These are phyloP conservation scores for Ctenoplectra terminalis DNA, from an alignment of 1,140 invertebrate genomes.

Conservation along the genomic window DNA sequence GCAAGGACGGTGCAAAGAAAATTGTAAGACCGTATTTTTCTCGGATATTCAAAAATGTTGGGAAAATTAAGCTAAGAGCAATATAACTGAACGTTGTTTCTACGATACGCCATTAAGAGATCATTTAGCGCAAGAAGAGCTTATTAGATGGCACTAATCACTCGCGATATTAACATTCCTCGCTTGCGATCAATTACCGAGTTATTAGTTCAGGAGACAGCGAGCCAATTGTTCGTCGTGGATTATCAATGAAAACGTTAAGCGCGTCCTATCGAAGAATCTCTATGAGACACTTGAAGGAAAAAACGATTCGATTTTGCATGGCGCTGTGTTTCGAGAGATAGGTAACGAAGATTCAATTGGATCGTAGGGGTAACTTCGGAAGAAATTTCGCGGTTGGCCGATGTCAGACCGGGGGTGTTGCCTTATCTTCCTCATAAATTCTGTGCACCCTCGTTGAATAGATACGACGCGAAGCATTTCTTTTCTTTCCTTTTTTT, in stretches of 20 bases:
- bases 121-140: background rate
- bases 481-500: background rate
- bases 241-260: background rate
- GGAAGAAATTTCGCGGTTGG: conserved; percentile 13
- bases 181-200: background rate
- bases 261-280: background rate
- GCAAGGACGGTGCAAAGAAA: too few relatives aligned
- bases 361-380: background rate
- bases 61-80: too few relatives aligned
- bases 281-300: too few relatives aligned
- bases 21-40: too few relatives aligned
- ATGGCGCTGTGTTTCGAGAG: background rate
- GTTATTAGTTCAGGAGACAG: background rate
- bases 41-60: too few relatives aligned
- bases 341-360: conserved; percentile 19
- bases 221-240: background rate
- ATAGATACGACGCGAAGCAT: background rate
- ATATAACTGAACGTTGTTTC: background rate
- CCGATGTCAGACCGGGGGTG: background rate
- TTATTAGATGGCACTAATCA: background rate
- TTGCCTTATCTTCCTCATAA: conserved; percentile 27
- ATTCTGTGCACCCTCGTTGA: conserved; percentile 26
- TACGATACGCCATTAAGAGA: background rate
- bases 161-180: background rate
- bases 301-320: background rate